Percentiles rank a stretch among this genome's conserved stretches.
Evolutionary conservation across 2,113 vertebrate species (phyloP).

Genomic region (Gavialis gangeticus): DNA sequence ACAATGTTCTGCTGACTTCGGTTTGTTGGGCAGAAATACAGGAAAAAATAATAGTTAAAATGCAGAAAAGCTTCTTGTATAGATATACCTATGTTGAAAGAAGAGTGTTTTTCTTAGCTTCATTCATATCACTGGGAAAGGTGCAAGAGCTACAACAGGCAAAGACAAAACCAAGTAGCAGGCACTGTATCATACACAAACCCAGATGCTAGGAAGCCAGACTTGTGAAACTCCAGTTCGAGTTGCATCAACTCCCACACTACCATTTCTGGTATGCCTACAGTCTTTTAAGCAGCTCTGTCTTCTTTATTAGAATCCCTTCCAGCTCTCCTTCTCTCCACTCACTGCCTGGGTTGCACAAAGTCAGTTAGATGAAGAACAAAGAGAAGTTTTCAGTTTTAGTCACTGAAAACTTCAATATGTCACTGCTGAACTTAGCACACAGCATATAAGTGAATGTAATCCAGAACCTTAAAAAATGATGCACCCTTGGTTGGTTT

Average conservation of each 20-base stretch:
- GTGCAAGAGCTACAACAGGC: neutral
- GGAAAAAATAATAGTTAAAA: neutral
- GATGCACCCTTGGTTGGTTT: neutral
- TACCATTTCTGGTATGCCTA: accelerated
- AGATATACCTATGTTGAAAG: neutral
- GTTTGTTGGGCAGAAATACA: neutral
- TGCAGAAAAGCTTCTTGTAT: neutral
- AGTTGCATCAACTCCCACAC: accelerated
- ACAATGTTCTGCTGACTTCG: neutral
- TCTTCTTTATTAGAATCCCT: neutral
- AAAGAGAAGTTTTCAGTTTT: accelerated
- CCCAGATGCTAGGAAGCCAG: accelerated
- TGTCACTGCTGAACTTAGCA: neutral
- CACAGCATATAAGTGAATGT: neutral
- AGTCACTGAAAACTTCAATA: neutral
- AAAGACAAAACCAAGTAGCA: neutral
- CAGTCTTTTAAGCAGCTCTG: neutral
- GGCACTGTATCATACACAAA: neutral
- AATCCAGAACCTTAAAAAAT: neutral
- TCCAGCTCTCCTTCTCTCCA: neutral
- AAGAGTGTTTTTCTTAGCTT: neutral
- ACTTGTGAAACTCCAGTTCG: neutral
- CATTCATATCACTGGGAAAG: neutral
- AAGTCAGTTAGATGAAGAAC: accelerated
- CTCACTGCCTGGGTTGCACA: neutral